phyloP scores from a whole-genome alignment of 2,797 vertebrate species.

The Diceros bicornis region DNA sequence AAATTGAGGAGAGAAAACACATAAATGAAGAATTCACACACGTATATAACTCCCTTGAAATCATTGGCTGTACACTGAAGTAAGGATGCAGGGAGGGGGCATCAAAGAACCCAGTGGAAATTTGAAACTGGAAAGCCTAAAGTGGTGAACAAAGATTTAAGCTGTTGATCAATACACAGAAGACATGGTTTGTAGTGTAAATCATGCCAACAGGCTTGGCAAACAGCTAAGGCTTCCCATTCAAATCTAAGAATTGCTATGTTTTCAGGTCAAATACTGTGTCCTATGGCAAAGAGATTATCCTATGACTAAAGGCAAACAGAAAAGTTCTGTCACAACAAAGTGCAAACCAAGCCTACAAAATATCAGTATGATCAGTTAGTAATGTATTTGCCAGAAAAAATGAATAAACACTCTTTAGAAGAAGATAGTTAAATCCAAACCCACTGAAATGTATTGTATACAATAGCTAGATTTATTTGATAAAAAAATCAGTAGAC shows the following conservation, averaged over 20 bases:
- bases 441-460: not conserved
- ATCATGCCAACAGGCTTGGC: not conserved
- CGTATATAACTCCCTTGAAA: not conserved
- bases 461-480: not conserved
- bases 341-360: not conserved
- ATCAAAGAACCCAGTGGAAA: not conserved
- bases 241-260: not conserved
- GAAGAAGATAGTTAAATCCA: not conserved
- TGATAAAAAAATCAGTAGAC: not conserved
- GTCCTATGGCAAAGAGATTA: not conserved
- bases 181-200: not conserved
- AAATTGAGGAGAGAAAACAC: not conserved
- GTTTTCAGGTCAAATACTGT: not conserved
- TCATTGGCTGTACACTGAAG: not conserved
- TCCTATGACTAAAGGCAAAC: not conserved
- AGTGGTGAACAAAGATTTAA: not conserved
- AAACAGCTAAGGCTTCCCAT: not conserved
- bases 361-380: not conserved
- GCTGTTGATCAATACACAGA: not conserved
- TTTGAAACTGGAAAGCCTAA: not conserved
- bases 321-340: not conserved
- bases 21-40: not conserved
- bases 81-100: not conserved
- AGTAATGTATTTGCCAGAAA: not conserved
- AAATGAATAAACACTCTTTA: not conserved